phyloP scores from a whole-genome alignment of 2,888 invertebrate genomes.

The Keiferia lycopersicella region DNA sequence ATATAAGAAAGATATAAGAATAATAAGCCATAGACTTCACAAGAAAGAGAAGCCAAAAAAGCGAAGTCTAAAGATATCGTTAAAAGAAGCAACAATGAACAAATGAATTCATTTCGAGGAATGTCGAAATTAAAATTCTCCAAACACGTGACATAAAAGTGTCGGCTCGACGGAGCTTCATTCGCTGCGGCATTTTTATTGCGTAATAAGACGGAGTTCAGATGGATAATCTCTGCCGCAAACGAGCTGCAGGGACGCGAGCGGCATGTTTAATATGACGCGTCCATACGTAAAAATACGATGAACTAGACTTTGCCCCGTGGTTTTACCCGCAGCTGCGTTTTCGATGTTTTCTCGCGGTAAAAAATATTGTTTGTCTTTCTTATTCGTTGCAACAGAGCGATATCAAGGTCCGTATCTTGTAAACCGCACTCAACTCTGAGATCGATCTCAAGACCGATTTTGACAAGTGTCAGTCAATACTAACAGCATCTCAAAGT shows the following conservation, averaged over 20 bases:
- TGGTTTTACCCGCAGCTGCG: no score
- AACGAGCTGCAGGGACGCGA: conserved; percentile 56
- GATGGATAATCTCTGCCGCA: conserved; percentile 64
- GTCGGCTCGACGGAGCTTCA: conserved; percentile 49
- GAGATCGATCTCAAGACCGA: no score
- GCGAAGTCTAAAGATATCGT: not conserved
- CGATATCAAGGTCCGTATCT: no score
- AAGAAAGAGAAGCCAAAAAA: not conserved
- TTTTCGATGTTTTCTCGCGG: no score
- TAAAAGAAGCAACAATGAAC: not conserved
- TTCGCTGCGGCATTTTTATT: conserved; percentile 67
- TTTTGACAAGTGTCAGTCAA: no score
- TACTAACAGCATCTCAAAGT: no score
- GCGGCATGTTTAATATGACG: conserved; percentile 58
- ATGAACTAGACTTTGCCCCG: not conserved
- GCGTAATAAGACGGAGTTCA: conserved; percentile 63
- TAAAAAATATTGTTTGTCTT: no score
- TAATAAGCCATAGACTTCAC: no score
- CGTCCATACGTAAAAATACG: conserved; percentile 31
- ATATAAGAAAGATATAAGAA: no score
- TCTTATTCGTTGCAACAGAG: no score
- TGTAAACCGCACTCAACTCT: no score
- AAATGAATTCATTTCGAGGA: conserved; percentile 33
- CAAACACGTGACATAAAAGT: conserved; percentile 52
- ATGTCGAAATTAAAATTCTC: conserved; percentile 60